Evolutionary conservation across 2,113 vertebrate genomes (phyloP).

Genomic region (Anser brachyrhynchus): DNA sequence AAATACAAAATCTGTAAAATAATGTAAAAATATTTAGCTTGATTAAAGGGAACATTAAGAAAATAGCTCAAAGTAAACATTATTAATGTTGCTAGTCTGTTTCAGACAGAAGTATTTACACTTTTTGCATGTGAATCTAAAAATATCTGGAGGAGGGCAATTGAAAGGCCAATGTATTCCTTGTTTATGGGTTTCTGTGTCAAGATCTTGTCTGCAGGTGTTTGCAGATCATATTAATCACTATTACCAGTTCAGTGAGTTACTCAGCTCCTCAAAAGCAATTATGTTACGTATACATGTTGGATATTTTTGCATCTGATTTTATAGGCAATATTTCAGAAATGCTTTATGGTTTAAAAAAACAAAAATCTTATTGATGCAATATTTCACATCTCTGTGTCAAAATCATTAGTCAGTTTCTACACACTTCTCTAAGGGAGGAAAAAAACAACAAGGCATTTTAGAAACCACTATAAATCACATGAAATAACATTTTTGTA

Average conservation of each 20-base stretch:
- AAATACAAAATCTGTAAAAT: neutral
- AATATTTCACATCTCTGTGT: neutral
- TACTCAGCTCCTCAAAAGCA: neutral
- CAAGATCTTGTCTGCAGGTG: neutral
- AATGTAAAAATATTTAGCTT: neutral
- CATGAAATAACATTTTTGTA: neutral
- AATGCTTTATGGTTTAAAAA: neutral
- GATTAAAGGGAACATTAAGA: neutral
- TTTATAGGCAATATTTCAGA: neutral
- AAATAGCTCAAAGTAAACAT: neutral
- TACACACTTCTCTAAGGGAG: neutral
- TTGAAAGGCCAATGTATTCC: neutral
- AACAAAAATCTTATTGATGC: neutral
- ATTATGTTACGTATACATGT: neutral
- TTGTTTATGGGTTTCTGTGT: neutral
- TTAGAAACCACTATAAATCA: neutral
- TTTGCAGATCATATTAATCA: constrained; percentile 8
- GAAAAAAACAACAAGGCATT: neutral
- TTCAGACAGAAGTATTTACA: neutral
- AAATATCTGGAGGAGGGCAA: neutral
- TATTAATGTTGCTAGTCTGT: neutral
- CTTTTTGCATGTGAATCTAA: neutral
- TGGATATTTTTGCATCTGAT: neutral
- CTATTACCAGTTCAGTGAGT: neutral
- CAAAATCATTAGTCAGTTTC: neutral